Percentiles rank a stretch among this genome's conserved stretches.
phyloP scores from a whole-genome alignment of 2,797 vertebrate species.

The Crenichthys baileyi region DNA sequence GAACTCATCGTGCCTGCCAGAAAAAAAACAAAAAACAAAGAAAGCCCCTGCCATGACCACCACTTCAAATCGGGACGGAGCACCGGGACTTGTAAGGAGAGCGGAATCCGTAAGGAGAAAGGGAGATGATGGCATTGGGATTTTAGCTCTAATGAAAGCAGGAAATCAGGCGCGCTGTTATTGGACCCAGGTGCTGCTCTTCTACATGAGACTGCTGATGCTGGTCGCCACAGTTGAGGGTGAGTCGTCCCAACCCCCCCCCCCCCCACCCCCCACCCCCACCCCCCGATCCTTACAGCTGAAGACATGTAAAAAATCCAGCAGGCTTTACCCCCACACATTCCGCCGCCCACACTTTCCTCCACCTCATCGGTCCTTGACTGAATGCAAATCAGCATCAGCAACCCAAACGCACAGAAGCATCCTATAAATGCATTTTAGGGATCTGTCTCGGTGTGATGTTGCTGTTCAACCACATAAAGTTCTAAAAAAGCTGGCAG shows the following conservation, averaged over 20 bases:
- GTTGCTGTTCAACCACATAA: conserved; percentile 43
- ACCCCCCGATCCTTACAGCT: conserved; percentile 40
- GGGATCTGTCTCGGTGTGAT: conserved; percentile 36
- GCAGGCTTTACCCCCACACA: conserved; percentile 47
- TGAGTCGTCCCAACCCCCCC: conserved; percentile 76
- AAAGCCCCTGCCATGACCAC: conserved; percentile 76
- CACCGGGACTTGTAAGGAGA: conserved; percentile 77
- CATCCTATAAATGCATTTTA: conserved; percentile 47
- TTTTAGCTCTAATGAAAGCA: conserved; percentile 87
- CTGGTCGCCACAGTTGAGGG: conserved; percentile 88
- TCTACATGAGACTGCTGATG: conserved; percentile 89
- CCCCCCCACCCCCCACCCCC: neutral
- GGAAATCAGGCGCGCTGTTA: conserved; percentile 83
- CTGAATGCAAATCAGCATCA: conserved; percentile 71
- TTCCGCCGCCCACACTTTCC: conserved; percentile 45
- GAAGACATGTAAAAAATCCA: conserved; percentile 66
- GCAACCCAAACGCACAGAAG: conserved; percentile 36
- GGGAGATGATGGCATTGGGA: conserved; percentile 84
- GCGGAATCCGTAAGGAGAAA: conserved; percentile 86
- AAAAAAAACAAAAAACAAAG: conserved; percentile 14
- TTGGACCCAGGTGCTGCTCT: conserved; percentile 88
- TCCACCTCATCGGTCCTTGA: conserved; percentile 8
- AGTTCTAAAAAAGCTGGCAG: conserved; percentile 62
- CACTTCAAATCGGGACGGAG: conserved; percentile 75
- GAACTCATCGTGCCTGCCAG: conserved; percentile 72